Base-by-base conservation (phyloP, 2,888 invertebrate genomes). In the Dolichomitus sp. region DNA sequence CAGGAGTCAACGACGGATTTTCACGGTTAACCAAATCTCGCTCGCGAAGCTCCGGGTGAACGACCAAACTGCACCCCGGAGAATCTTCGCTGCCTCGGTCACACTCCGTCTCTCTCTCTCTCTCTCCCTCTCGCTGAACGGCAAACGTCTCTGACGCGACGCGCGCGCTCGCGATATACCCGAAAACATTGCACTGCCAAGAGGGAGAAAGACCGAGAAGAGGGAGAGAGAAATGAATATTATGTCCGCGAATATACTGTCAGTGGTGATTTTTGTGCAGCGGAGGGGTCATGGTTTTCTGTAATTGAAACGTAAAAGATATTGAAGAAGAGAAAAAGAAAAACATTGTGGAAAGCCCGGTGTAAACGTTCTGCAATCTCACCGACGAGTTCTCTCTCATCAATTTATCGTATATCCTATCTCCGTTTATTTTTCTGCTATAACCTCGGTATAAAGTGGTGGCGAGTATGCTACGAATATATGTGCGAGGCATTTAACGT, bases 401-500 rank as follows among this genome's bases (percentile, higher is more conserved):
- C 14, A 12, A 2, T 37, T 37, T 23, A 11, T 6, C 61, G 11
- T 11, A 19, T 37, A 19, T 23, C 11, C 23, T 27, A 2, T 19
- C 57, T n/a, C 57, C 6, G 14, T 37, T 59, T 59, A 30, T 59
- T 17, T 33, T 30, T 17, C 59, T 17, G 33, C 17, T 17, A 17
- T 37, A 33, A 63, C 40, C 63, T 48, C 40, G 61, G 50, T 9
- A 11, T 14, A 14, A 19, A 73, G 54, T 52, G 81, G 40, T 42
- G 63, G 19, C 63, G 74, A 72, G 69, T 72, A 73, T 80, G 66
- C 66, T 37, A 30, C 74, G 70, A 68, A 61, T 78, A 57, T 76
- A 84, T 75, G 83, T 83, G 80, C 83, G 74, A 81, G 83, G 77
- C 73, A 81, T 84, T 84, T 78, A 81, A 80, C 74, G 80, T 80